These are phyloP conservation scores for Cladopsammia gracilis DNA, from an alignment of 64 coral and sea anemone species.

Conservation along the genomic window DNA sequence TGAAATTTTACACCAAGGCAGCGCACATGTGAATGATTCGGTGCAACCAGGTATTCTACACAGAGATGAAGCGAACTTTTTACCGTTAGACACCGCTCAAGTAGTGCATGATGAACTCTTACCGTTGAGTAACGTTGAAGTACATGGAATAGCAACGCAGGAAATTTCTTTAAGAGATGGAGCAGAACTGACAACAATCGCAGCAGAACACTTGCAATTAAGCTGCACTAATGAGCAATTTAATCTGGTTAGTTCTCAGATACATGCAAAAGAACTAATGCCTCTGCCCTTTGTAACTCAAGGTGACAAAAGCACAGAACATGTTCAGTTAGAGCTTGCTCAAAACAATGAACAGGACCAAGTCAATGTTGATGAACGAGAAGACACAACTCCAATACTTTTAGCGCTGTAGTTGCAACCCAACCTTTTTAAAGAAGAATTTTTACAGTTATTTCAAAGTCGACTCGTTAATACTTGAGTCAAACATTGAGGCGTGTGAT, in stretches of 20 bases:
- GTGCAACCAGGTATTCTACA: neutral
- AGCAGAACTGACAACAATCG: constrained; percentile 18
- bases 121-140: neutral
- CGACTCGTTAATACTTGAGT: too few species aligned
- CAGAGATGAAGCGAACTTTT: neutral
- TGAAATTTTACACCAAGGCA: neutral
- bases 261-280: constrained; percentile 15
- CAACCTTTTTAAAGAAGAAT: too few species aligned
- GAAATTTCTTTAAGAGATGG: neutral
- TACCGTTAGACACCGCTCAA: neutral
- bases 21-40: neutral
- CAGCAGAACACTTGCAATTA: constrained; percentile 3
- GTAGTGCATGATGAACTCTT: neutral
- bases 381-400: neutral
- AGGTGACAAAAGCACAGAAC: neutral
- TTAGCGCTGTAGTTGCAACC: neutral
- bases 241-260: neutral
- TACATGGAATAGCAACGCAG: neutral
- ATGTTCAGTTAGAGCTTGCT: neutral
- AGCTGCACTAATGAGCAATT: constrained; percentile 27
- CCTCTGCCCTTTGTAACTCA: neutral
- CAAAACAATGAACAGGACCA: neutral
- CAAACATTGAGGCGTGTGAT: too few species aligned
- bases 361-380: neutral
- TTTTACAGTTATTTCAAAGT: too few species aligned